Base-by-base conservation (phyloP, 2,113 vertebrate genomes). In the Epinephelus cyanopodus region DNA sequence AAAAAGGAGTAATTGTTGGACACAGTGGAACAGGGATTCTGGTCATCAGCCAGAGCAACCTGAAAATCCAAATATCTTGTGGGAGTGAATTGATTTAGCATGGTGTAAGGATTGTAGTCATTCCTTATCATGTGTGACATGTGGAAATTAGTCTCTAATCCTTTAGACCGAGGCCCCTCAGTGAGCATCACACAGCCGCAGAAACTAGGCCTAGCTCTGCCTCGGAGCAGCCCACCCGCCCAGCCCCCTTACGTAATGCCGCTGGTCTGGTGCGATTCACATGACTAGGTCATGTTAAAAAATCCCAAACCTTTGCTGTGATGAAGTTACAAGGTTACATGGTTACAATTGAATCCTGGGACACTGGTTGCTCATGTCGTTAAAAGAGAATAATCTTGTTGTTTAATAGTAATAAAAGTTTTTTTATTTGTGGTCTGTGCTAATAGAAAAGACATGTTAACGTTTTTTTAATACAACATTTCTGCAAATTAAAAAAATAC, bases 261-360 rank as follows among this genome's bases (percentile, higher is more conserved):
- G 39, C 63, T 79, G 87, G 90, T 94, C 93, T 94, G 94, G 86
- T 95, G 94, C 66, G 33, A 90, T 93, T 95, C 95, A 95, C 94
- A 95, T 95, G 95, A 95, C 94, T 90, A 23, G 90, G 86, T 83
- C 83, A 82, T 81, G 77, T 76, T 85, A 76, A 81, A 82, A 89
- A 88, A 81, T 74, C 66, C 54, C 65, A 87, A 90, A 85, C 74
- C 75, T 86, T 89, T 73, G 64, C 82, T 87, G 79, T 75, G 84
- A 84, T 89, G 73, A 86, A 66, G 64, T 89, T 79, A 19, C 87
- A n/a, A n/a, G n/a, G n/a, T n/a, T n/a, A n/a, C 74, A 82, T 88
- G 78, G 92, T 76, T 87, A 85, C 67, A 42, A 5, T 81, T 56
- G 37, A 69, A 77, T 78, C 71, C 58, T 61, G 56, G 79, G 86